Evolutionary conservation across 2,888 invertebrate species (phyloP), one percentile per base, ranked within the genome.

Genomic region (Plusia festucae): DNA sequence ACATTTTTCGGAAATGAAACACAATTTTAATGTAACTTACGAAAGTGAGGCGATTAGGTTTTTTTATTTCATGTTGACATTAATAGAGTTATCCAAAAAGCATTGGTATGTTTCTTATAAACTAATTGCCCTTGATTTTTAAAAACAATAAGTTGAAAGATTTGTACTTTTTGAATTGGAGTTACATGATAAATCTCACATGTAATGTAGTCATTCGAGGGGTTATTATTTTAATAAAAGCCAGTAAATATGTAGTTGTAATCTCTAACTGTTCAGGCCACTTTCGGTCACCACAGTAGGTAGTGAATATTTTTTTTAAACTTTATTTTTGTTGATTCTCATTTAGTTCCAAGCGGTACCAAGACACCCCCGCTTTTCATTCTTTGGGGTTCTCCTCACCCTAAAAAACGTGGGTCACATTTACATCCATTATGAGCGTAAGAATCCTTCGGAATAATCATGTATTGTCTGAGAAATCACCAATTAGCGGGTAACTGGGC

Each of bases 401-500:
- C 73, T 63, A 74, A 74, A 73, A 78, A 74, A 32, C 56, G 46
- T 52, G 51, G 69, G 53, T 53, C 20, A 52, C 68, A 78, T 73
- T 73, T 78, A 78, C 76, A 74, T 74, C 78, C 60, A 78, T 74
- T 69, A 75, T 69, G 79, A 78, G 61, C 70, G 69, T 75, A 75
- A 60, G 74, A 78, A 73, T 73, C 58, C 56, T 62, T 78, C 79
- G 60, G 51, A 66, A 70, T 76, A 70, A 75, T 71, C 70, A 61
- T 60, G 64, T 73, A 79, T 76, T 77, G 70, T 79, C 79, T 84
- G 79, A 85, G 86, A 88, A 87, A 84, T 83, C 74, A 80, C 85
- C 88, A 89, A 90, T 91, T 90, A 91, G 86, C 74, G 73, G 81
- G 76, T 78, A 85, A 86, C 84, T 81, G 78, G 84, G 83, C 73